These are phyloP conservation scores for Pachydiplax longipennis DNA, from an alignment of 2,888 invertebrate genomes.

Conservation along the genomic window DNA sequence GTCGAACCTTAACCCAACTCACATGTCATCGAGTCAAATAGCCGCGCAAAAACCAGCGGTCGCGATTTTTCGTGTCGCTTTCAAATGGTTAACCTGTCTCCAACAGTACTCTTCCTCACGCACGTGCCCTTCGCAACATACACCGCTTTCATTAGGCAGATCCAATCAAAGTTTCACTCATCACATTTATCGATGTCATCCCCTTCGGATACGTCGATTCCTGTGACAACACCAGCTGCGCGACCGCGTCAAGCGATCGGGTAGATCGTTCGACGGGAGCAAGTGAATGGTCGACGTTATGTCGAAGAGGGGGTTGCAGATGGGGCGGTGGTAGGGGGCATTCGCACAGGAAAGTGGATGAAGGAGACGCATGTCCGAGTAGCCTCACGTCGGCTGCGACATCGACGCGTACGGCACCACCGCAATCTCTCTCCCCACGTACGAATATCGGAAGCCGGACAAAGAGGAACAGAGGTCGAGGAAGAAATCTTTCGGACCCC, in stretches of 20 bases:
- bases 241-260: neutral
- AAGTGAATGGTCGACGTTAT: neutral
- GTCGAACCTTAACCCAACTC: no score
- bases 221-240: neutral
- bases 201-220: neutral
- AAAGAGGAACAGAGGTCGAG: neutral
- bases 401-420: conserved; percentile 15
- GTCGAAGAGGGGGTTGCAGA: neutral
- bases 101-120: no score
- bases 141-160: neutral
- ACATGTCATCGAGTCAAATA: no score
- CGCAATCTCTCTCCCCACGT: neutral
- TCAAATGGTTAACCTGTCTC: no score
- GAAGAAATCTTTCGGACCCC: no score
- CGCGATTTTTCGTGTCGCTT: no score
- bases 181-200: neutral
- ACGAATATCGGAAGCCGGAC: conserved; percentile 9
- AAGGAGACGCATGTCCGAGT: neutral
- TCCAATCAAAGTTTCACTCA: neutral
- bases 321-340: neutral
- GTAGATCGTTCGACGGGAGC: neutral
- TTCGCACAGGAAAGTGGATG: neutral
- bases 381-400: neutral
- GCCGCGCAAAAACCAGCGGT: no score
- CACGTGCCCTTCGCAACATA: no score